Evolutionary conservation across 2,888 invertebrate species (phyloP), one percentile per base, ranked within the genome.

Genomic region (Leuctra nigra): DNA sequence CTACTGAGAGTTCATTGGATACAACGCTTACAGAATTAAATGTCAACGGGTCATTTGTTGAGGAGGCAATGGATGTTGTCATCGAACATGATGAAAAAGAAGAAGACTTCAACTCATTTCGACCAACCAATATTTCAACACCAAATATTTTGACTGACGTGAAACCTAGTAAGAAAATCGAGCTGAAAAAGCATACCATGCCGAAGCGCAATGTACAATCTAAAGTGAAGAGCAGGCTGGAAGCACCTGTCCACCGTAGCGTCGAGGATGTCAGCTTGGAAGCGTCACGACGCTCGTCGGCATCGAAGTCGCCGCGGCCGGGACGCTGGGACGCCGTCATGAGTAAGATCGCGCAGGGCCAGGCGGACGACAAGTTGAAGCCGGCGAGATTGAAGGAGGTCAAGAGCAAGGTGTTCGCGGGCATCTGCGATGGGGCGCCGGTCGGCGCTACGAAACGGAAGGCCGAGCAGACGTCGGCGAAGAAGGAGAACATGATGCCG

Each of bases 281-380:
- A 2, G 41, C 4, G 18, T 20, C 29, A 29, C 7, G 7, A 29
- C 6, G n/a, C 6, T 20, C 7, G 22, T 18, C 35, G 22, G 2
- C 50, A 13, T 68, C 71, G 2, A 80, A 82, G 66, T 73, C 77
- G 50, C 72, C 77, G 1, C 79, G 79, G 65, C 83, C 81, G 66
- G 73, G 86, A 18, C 81, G 88, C 63, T 89, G 92, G 81, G 91
- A 91, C 67, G 82, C 86, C 53, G 91, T 92, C 52, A 85, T 88
- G 82, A 87, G 85, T 72, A 87, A 87, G 72, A 87, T 89, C 60
- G 83, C 84, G 41, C 83, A 83, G 62, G 82, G 81, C 59, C 82
- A 84, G 65, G 79, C 75, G 52, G 86, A 88, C 64, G 82, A 80
- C 64, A 82, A 83, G 66, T 77, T 78, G 36, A 86, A 86, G 68